These are phyloP conservation scores for Myrmophylax atrothorax DNA, from an alignment of 2,113 vertebrate genomes.

Conservation along the genomic window DNA sequence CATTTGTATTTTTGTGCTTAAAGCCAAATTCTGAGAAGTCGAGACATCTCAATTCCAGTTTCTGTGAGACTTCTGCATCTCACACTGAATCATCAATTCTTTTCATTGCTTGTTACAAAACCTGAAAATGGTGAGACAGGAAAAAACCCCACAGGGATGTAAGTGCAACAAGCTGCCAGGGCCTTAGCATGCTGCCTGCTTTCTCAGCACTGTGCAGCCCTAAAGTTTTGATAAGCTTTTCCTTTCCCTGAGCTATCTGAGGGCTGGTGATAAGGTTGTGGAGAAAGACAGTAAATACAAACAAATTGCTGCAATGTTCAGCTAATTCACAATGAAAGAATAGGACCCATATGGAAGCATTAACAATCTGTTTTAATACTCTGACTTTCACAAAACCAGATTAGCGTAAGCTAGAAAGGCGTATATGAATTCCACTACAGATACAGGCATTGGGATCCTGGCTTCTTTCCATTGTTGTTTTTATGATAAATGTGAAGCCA, in stretches of 20 bases:
- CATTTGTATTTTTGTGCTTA: background rate
- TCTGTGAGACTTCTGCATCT: background rate
- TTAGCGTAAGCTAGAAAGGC: conserved; percentile 32
- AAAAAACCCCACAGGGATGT: conserved; percentile 33
- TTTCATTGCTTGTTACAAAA: conserved; percentile 32
- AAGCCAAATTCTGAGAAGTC: background rate
- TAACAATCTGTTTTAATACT: conserved; percentile 53
- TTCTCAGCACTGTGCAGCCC: conserved; percentile 36
- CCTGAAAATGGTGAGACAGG: conserved; percentile 6
- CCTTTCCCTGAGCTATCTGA: conserved; percentile 41
- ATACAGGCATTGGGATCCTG: background rate
- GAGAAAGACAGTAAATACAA: conserved; percentile 51
- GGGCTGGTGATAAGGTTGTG: conserved; percentile 47
- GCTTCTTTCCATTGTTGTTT: background rate
- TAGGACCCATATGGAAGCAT: conserved; percentile 49
- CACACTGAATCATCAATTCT: conserved; percentile 24
- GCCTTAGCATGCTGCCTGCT: background rate
- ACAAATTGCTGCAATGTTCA: conserved; percentile 47
- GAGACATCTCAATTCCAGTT: conserved; percentile 13
- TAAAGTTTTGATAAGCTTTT: conserved; percentile 51
- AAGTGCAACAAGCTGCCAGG: conserved; percentile 59
- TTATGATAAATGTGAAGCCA: background rate
- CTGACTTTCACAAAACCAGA: conserved; percentile 56
- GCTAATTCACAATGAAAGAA: conserved; percentile 44
- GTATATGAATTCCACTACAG: conserved; percentile 8